Conservation (phyloP, 2,888 invertebrate genomes). For the Hypercompe scribonia region DNA sequence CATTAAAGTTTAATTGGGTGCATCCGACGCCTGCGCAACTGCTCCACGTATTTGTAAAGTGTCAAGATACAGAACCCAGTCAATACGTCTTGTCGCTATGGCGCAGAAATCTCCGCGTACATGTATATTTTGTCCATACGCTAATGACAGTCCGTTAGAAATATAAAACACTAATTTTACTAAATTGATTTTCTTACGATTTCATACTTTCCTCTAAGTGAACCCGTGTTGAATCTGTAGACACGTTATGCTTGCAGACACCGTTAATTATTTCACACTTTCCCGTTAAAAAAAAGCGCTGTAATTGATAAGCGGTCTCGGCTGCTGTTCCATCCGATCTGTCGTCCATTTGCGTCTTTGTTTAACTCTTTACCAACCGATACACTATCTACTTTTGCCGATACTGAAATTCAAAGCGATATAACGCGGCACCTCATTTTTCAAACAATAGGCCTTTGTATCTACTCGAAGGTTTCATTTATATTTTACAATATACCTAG, state of each 20-base stretch:
- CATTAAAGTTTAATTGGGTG: constrained; percentile 57
- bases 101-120: constrained; percentile 10
- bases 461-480: constrained; percentile 66
- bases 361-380: constrained; percentile 46
- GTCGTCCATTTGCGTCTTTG: constrained; percentile 50
- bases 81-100: constrained; percentile 28
- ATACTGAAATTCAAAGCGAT: constrained; percentile 58
- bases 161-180: constrained; percentile 27
- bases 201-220: constrained; percentile 42
- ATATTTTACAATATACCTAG: constrained; percentile 60
- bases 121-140: background rate
- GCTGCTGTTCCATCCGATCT: constrained; percentile 64
- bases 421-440: constrained; percentile 58
- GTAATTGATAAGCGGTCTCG: constrained; percentile 61
- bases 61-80: constrained; percentile 56
- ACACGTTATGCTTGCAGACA: constrained; percentile 46
- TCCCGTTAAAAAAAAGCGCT: constrained; percentile 63
- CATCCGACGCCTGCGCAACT: constrained; percentile 57
- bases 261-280: constrained; percentile 70
- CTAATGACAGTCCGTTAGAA: constrained; percentile 29
- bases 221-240: constrained; percentile 40
- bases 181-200: constrained; percentile 39
- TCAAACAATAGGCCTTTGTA: constrained; percentile 71
- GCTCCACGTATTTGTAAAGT: constrained; percentile 51
- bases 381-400: constrained; percentile 55